These are phyloP conservation scores for Eupithecia tripunctaria DNA, from an alignment of 2,888 invertebrate genomes.

Conservation along the genomic window DNA sequence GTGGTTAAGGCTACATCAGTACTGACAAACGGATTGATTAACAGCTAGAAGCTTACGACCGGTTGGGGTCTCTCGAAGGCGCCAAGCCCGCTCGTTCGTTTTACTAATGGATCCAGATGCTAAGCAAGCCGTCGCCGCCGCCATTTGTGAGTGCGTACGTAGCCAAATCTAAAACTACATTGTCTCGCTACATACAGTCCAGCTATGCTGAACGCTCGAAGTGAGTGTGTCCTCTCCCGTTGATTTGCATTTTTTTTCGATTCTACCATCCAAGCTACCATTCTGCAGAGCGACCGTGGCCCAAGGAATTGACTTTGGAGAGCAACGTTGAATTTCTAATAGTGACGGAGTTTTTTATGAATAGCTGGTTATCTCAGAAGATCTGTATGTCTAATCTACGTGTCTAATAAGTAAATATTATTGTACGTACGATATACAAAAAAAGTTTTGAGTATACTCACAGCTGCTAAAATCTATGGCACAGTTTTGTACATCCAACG, in stretches of 20 bases:
- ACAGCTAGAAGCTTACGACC: too few species aligned
- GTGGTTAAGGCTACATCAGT: too few species aligned
- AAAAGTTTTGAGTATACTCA: constrained; percentile 73
- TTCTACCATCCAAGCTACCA: too few species aligned
- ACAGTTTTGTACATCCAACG: constrained; percentile 86
- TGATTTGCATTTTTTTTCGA: not conserved
- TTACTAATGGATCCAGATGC: too few species aligned
- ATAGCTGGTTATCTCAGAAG: not conserved
- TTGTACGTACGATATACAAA: too few species aligned
- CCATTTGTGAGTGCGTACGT: too few species aligned
- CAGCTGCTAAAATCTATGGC: constrained; percentile 87
- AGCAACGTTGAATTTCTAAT: not conserved
- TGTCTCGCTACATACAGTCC: not conserved
- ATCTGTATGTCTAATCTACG: too few species aligned
- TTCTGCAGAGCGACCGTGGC: not conserved
- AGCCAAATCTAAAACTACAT: not conserved
- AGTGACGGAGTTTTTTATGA: not conserved
- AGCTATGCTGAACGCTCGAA: not conserved
- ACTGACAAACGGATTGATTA: too few species aligned
- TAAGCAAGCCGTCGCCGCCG: too few species aligned
- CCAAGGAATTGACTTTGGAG: not conserved
- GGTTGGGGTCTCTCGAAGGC: too few species aligned
- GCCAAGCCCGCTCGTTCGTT: too few species aligned
- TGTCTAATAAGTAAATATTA: too few species aligned
- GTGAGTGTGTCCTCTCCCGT: not conserved